These are phyloP conservation scores for Drosophila nannoptera DNA, from an alignment of 1,140 invertebrate species.

Conservation along the genomic window DNA sequence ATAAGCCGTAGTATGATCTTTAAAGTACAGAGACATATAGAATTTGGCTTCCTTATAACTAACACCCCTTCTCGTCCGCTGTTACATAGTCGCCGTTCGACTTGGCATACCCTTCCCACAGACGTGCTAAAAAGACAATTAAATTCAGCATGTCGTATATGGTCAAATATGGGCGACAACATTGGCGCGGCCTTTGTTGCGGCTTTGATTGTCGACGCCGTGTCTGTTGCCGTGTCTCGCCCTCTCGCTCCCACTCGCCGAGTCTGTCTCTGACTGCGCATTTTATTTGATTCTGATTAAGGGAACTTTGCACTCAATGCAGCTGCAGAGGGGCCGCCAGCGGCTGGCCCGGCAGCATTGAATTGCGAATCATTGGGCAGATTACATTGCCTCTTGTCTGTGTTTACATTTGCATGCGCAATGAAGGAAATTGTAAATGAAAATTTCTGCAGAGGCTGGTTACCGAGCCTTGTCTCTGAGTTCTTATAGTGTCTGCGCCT, in stretches of 20 bases:
- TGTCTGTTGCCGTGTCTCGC: slow-evolving; percentile 18
- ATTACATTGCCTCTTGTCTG: slow-evolving; percentile 51
- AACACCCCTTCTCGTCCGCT: background rate
- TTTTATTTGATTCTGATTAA: slow-evolving; percentile 69
- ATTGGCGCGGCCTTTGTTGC: slow-evolving; percentile 22
- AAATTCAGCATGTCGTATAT: slow-evolving; percentile 10
- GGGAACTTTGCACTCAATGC: slow-evolving; percentile 58
- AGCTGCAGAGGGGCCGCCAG: slow-evolving; percentile 28
- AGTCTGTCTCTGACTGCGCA: slow-evolving; percentile 3
- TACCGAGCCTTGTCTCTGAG: background rate
- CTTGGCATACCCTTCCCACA: background rate
- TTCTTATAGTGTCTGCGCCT: slow-evolving; percentile 16
- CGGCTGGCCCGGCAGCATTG: slow-evolving; percentile 18
- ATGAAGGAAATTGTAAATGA: slow-evolving; percentile 52
- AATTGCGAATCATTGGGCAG: slow-evolving; percentile 49
- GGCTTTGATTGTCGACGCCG: slow-evolving; percentile 26
- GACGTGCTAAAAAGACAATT: slow-evolving; percentile 17
- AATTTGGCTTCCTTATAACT: no score
- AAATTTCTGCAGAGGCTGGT: slow-evolving; percentile 22
- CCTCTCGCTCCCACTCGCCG: background rate
- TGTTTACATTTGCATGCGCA: slow-evolving; percentile 63
- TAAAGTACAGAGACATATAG: no score
- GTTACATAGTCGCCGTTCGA: background rate
- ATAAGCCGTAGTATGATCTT: no score
- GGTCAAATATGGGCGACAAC: slow-evolving; percentile 38